Evolutionary conservation across 2,888 invertebrate species (phyloP), one percentile per base, ranked within the genome.

Genomic region (Apamea epomidion): DNA sequence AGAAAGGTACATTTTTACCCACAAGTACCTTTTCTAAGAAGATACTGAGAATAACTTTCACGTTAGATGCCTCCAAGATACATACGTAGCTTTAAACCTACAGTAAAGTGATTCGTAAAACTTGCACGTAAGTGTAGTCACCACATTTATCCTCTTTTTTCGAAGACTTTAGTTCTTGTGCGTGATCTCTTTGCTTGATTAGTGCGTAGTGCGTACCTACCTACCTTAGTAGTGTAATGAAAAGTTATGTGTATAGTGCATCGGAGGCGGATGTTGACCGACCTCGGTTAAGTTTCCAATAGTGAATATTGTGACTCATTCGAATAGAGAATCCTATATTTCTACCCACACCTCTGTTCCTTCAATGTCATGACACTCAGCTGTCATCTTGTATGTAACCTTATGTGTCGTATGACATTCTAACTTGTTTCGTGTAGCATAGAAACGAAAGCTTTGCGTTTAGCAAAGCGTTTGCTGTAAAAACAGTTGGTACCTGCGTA

Each of bases 211-310:
- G 37, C 58, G 60, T 51, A 48, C 45, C 29, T 51, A n/a, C 10
- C 16, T 68, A 80, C 74, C 14, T 82, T 10, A 64, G 80, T 93
- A 90, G 87, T 91, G 92, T 91, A 91, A 93, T 89, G 86, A 80
- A 84, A 84, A 81, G 68, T 69, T 88, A 89, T 71, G 48, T 62
- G 70, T 75, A 68, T 72, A 80, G 86, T 90, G 90, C 86, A 90
- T 78, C 87, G 88, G 92, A 95, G 93, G 92, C 95, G 96, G 95
- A 95, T 96, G 90, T 91, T 81, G 89, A 88, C 88, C 88, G 95
- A 91, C 96, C 96, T 96, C 95, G 92, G 88, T 91, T 91, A 90
- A 91, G 92, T 94, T 95, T 93, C 91, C 91, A 92, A 92, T 87
- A 87, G 80, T 96, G 95, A 96, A 86, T 48, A 48, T 48, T 60